These are phyloP conservation scores for Pagetopsis macropterus DNA, from an alignment of 2,797 vertebrate genomes.

Conservation along the genomic window DNA sequence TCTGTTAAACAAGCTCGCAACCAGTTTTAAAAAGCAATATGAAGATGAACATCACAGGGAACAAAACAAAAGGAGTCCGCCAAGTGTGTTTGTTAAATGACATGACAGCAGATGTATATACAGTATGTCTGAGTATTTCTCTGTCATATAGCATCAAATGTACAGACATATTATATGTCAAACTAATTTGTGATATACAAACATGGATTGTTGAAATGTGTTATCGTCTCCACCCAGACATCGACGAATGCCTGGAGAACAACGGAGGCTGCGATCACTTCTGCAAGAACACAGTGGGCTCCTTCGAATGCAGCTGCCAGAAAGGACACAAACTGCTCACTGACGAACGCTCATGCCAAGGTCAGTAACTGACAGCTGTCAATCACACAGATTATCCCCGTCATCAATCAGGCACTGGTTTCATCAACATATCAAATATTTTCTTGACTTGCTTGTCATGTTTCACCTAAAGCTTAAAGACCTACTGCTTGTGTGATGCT, in stretches of 20 bases:
- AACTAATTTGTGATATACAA: neutral
- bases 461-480: neutral
- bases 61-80: neutral
- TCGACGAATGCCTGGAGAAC: constrained; percentile 94
- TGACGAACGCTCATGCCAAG: constrained; percentile 95
- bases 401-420: neutral
- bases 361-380: constrained; percentile 77
- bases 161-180: neutral
- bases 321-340: constrained; percentile 97
- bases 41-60: constrained; percentile 6
- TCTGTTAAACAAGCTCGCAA: too few species aligned
- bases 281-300: constrained; percentile 96
- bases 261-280: constrained; percentile 97
- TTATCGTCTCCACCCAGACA: constrained; percentile 82
- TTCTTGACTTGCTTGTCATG: neutral
- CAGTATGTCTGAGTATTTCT: neutral
- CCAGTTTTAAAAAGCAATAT: constrained; percentile 2
- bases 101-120: neutral
- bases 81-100: neutral
- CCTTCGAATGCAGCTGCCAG: constrained; percentile 97
- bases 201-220: too few species aligned
- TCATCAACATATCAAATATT: neutral
- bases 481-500: neutral
- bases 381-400: neutral
- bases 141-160: neutral